Base-by-base conservation (phyloP, 64 coral and sea anemone species). In the Platygyra sinensis region DNA sequence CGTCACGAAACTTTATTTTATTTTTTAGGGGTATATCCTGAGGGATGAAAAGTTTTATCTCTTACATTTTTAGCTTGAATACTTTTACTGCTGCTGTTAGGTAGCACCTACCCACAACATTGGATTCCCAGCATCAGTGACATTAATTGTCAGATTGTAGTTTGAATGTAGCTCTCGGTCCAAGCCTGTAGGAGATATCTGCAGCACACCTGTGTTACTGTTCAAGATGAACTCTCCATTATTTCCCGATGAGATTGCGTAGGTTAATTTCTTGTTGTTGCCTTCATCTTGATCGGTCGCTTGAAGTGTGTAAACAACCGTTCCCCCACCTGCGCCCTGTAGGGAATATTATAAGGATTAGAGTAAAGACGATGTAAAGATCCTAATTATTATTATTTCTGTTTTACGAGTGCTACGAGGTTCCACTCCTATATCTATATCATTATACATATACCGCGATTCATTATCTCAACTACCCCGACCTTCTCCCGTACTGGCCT, bases 131-230 rank as follows among this genome's bases (percentile, higher is more conserved):
- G 60, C 62, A 38, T 96, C 95, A 62, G 95, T 96, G 0, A 93
- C 95, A 78, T 96, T 93, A 8, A 96, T 86, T 11, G 87, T 92
- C 69, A 96, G 38, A 30, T 93, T 91, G 61, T 93, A 96, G 75
- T 71, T 86, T 24, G 71, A 82, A 30, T 93, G 83, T 81, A 87
- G 86, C 31, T 96, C 95, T 30, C 95, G 77, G 59, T 96, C 95
- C 17, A 96, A 75, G 13, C 95, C 95, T 30, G 74, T 96, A 1
- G 95, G 91, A 0, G 95, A 96, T 31, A 96, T 96, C 29, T 93
- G 87, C 61, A 96, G 72, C 10, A 27, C 54, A 15, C 95, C 95
- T 5, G 95, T 90, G 24, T 90, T 92, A 65, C 91, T 90, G 60
- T 93, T 93, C 64, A 96, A 29, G 38, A 88, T 96, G 62, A 96